Conservation (phyloP, 2,113 vertebrate genomes). For the Callopanchax toddi region DNA sequence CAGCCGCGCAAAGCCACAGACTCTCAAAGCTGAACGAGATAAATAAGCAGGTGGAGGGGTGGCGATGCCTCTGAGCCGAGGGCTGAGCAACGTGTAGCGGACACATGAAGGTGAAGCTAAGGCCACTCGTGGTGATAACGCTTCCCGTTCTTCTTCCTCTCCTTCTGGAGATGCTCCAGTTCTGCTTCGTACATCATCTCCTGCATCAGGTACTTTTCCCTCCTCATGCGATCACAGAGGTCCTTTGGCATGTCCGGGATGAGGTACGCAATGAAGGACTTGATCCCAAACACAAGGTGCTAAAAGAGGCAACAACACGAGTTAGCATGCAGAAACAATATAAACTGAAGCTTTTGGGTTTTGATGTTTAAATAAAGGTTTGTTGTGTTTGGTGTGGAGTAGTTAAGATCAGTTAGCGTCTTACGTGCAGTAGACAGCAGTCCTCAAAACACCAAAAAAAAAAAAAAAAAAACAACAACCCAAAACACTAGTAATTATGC, state of each 20-base stretch:
- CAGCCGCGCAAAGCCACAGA: conserved; percentile 61
- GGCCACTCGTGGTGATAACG: conserved; percentile 98
- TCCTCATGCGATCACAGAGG: conserved; percentile 95
- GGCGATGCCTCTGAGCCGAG: conserved; percentile 45
- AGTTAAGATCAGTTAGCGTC: background rate
- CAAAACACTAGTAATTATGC: no score
- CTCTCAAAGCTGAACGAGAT: conserved; percentile 55
- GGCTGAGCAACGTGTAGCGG: conserved; percentile 22
- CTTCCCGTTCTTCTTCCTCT: conserved; percentile 92
- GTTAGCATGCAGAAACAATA: conserved; percentile 18
- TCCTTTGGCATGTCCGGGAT: conserved; percentile 98
- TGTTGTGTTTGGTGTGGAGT: background rate
- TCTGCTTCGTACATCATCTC: conserved; percentile 99
- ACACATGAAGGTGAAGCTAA: conserved; percentile 76
- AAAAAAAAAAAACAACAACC: no score
- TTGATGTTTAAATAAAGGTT: conserved; percentile 17
- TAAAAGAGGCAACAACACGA: conserved; percentile 66
- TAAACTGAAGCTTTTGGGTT: conserved; percentile 1
- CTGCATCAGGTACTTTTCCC: conserved; percentile 98
- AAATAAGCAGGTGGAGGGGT: conserved; percentile 42
- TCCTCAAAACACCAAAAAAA: no score
- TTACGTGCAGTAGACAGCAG: background rate
- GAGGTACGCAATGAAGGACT: conserved; percentile 98
- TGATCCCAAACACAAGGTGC: conserved; percentile 98
- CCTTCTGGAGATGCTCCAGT: conserved; percentile 93